Evolutionary conservation across 2,888 invertebrate species (phyloP).

Genomic region (Orthosia incerta): DNA sequence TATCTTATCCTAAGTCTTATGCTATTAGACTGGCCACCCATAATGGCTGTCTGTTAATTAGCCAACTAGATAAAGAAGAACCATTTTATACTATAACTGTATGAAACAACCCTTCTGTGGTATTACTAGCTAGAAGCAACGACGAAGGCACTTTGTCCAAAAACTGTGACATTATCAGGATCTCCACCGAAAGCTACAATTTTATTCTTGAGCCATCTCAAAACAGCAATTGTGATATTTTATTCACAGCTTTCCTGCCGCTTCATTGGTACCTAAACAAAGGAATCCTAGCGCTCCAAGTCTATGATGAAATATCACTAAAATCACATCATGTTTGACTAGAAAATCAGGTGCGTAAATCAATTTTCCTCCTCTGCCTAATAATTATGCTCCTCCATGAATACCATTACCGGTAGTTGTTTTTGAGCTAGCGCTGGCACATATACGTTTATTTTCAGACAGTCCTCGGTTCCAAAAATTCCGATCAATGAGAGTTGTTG

Average conservation of each 20-base stretch:
- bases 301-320: constrained; percentile 87
- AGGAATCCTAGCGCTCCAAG: constrained; percentile 84
- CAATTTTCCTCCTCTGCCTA: constrained; percentile 84
- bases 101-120: constrained; percentile 80
- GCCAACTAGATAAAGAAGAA: constrained; percentile 82
- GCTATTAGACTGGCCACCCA: constrained; percentile 81
- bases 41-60: constrained; percentile 81
- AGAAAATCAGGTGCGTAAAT: constrained; percentile 84
- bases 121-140: constrained; percentile 78
- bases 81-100: constrained; percentile 86
- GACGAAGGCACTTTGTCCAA: constrained; percentile 88
- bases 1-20: constrained; percentile 79
- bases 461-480: constrained; percentile 83
- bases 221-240: constrained; percentile 87
- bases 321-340: constrained; percentile 81
- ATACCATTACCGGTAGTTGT: constrained; percentile 85
- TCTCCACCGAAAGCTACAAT: constrained; percentile 86
- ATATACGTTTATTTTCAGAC: constrained; percentile 84
- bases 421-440: constrained; percentile 74
- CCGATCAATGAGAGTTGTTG: constrained; percentile 76
- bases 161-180: constrained; percentile 84
- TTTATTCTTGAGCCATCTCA: constrained; percentile 86
- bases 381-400: constrained; percentile 84
- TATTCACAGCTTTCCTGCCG: constrained; percentile 86
- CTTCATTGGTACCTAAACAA: constrained; percentile 85